Evolutionary conservation across 2,888 invertebrate genomes (phyloP), one percentile per base, ranked within the genome.

Genomic region (Ophion ventricosus): DNA sequence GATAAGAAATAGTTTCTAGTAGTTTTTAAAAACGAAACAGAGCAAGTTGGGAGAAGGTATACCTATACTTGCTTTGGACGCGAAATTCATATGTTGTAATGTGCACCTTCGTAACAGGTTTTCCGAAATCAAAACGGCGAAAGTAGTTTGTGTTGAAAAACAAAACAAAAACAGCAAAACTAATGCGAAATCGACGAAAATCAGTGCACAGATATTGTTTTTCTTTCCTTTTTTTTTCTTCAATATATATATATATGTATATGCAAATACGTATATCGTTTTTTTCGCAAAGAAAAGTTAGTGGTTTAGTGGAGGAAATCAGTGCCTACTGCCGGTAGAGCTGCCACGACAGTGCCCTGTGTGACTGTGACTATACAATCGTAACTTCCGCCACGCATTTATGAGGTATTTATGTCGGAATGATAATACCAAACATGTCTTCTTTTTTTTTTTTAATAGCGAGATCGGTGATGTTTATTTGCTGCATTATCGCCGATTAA

Each of bases 391-490:
- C 93, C 91, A 92, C 92, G 91, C 92, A 93, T 92, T 92, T 91
- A 90, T 91, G 93, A 93, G 93, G 93, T 93, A 93, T 93, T 93
- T 93, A 93, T 93, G 89, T 91, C 91, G 92, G 93, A 93, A 93
- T 93, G 93, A 93, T 93, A 90, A 92, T 92, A 92, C 91, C 92
- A 91, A 92, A 92, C 90, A 91, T 91, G 91, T 89, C 90, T 91
- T 49, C 49, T 17, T 49, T 49, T 17, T 17, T 49, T 17, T 88
- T 90, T 63, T 82, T 59, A 76, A 72, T 79, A 82, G 84, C 70
- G 80, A 74, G 35, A 17, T 75, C 73, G 82, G 61, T 69, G 79
- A 59, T 78, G 54, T 61, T 74, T 49, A 11, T 78, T 49, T 49
- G 54, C 57, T 40, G 63, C 57, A n/a, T 67, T 61, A 70, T 69